Evolutionary conservation across 2,797 vertebrate species (phyloP), one percentile per base, ranked within the genome.

Genomic region (Oreonectes daqikongensis): DNA sequence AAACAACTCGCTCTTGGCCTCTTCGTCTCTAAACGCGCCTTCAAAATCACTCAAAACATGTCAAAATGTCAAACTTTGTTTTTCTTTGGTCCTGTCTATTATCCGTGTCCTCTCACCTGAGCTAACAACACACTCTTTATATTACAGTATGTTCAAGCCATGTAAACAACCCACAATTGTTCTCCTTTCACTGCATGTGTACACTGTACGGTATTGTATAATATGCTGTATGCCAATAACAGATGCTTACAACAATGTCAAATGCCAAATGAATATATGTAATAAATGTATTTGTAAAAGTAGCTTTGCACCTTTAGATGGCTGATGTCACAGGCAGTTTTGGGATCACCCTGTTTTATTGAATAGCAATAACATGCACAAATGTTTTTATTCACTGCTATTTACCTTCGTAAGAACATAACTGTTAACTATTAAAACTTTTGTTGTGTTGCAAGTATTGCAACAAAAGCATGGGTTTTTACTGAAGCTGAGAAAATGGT

Each of bases 21-120:
- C n/a, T 66, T 59, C n/a, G 53, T 73, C 24, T 73, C 46, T 64
- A 52, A 73, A 65, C 46, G 0, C 4, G 24, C 1, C 10, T 64
- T 22, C 48, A 14, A 22, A 61, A 60, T 64, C 30, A 9, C 32
- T 35, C 48, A 17, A 64, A 64, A 73, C 48, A 32, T 64, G 15
- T 26, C 35, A 61, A 42, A 72, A 22, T 17, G 24, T 65, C 20
- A 14, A 30, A 5, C 63, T 75, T 44, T 53, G 35, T 28, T 68
- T 60, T 42, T 35, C 5, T 14, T 12, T 42, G 40, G 12, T 11
- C 28, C 32, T 48, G 26, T 26, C 24, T 46, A 1, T 68, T 67
- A 64, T 68, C 64, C 52, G 12, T 24, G 44, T 57, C 11, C 20
- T 60, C 35, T 60, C 40, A 48, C 40, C 42, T 69, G 28, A 38